These are phyloP conservation scores for Macheiramphus alcinus DNA, from an alignment of 2,113 vertebrate species.

Conservation along the genomic window DNA sequence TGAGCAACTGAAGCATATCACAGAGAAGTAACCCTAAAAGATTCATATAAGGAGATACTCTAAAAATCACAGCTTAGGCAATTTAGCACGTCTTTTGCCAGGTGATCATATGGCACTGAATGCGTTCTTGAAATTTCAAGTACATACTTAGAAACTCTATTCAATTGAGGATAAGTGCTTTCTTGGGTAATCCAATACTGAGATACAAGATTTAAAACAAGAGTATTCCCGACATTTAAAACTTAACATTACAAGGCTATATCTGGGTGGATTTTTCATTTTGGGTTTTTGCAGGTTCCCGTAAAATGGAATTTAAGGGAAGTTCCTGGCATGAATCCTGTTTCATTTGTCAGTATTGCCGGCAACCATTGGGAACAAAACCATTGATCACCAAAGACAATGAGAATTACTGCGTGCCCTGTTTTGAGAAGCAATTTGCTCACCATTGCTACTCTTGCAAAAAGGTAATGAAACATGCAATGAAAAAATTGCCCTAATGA, in stretches of 20 bases:
- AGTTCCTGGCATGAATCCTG: conserved; percentile 82
- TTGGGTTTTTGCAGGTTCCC: conserved; percentile 67
- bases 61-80: neutral
- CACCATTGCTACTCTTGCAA: conserved; percentile 90
- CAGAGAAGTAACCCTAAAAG: neutral
- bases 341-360: conserved; percentile 76
- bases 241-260: neutral
- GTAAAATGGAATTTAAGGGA: conserved; percentile 82
- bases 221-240: neutral
- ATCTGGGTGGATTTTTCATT: neutral
- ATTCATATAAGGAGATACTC: neutral
- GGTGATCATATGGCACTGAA: neutral
- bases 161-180: neutral
- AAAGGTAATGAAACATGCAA: conserved; percentile 79
- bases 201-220: neutral
- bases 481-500: neutral
- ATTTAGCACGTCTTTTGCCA: neutral
- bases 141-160: neutral
- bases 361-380: conserved; percentile 74
- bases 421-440: conserved; percentile 82
- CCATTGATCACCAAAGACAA: conserved; percentile 77
- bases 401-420: conserved; percentile 76
- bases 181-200: neutral
- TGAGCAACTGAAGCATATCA: neutral
- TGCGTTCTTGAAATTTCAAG: neutral